Conservation (phyloP, 2,888 invertebrate genomes). For the Chloromyia formosa region DNA sequence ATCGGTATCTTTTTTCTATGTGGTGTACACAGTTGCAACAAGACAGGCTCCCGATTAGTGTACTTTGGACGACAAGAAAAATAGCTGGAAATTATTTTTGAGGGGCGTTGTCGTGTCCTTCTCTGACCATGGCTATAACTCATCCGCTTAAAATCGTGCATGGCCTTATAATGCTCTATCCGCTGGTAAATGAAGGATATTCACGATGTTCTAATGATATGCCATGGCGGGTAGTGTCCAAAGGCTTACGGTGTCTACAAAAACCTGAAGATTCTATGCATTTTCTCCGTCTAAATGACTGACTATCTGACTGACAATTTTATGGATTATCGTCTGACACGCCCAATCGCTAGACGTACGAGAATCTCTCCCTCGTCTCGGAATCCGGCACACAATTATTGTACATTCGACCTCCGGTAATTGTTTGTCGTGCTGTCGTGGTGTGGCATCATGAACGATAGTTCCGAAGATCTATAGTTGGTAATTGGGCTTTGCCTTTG, state of each 20-base stretch:
- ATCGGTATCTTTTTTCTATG: neutral
- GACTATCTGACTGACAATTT: slow-evolving; percentile 41
- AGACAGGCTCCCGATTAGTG: too few species aligned
- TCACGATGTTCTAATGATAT: neutral
- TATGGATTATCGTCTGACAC: slow-evolving; percentile 35
- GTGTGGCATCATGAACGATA: slow-evolving; percentile 18
- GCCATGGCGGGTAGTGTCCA: neutral
- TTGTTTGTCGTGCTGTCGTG: slow-evolving; percentile 39
- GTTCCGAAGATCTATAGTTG: slow-evolving; percentile 36
- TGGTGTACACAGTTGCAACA: neutral
- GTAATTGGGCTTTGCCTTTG: slow-evolving; percentile 33
- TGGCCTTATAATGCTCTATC: too few species aligned
- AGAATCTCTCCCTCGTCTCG: neutral
- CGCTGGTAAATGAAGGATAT: too few species aligned
- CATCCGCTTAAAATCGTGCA: neutral
- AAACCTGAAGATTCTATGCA: slow-evolving; percentile 10
- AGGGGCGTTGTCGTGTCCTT: too few species aligned
- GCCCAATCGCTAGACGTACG: slow-evolving; percentile 29
- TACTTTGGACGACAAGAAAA: too few species aligned
- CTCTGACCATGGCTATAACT: neutral
- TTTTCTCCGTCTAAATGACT: slow-evolving; percentile 24
- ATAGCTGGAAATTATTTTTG: too few species aligned
- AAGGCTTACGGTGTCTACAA: neutral
- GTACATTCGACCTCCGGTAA: slow-evolving; percentile 22
- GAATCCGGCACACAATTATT: slow-evolving; percentile 14